These are phyloP conservation scores for Cordilura impudica DNA, from an alignment of 2,888 invertebrate species.

Conservation along the genomic window DNA sequence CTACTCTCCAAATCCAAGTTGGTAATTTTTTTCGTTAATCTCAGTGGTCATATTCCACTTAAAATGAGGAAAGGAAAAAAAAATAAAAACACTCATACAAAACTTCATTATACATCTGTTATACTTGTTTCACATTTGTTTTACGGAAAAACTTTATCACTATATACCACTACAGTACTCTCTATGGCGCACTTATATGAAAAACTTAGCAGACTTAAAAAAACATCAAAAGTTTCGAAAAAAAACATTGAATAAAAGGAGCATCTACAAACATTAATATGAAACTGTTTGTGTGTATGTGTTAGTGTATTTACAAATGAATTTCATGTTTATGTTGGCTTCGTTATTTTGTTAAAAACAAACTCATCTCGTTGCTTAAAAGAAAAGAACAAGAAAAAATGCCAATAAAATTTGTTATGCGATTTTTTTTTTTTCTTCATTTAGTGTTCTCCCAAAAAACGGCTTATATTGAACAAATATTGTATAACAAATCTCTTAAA, in stretches of 20 bases:
- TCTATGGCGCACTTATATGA: conserved; percentile 53
- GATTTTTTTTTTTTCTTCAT: conserved; percentile 43
- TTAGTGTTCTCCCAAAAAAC: conserved; percentile 30
- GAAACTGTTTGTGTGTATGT: no score
- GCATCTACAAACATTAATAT: no score
- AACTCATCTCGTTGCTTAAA: conserved; percentile 4
- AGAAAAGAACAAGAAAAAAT: conserved; percentile 13
- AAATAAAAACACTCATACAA: conserved; percentile 25
- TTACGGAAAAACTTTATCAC: conserved; percentile 22
- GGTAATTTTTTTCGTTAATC: conserved; percentile 37
- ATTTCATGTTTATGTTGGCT: conserved; percentile 55
- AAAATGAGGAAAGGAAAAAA: no score
- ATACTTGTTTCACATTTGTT: conserved; percentile 42
- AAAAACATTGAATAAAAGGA: background rate
- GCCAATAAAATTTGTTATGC: conserved; percentile 63
- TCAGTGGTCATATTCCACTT: conserved; percentile 53
- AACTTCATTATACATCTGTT: conserved; percentile 50
- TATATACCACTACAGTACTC: conserved; percentile 46
- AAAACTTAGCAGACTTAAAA: conserved; percentile 58
- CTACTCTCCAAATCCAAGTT: no score
- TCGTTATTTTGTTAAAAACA: conserved; percentile 50
- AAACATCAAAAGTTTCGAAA: conserved; percentile 52
- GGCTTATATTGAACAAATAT: conserved; percentile 58
- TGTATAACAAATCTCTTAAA: conserved; percentile 54
- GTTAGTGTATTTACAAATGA: conserved; percentile 38